These are phyloP conservation scores for Drepana falcataria DNA, from an alignment of 2,888 invertebrate species.

Conservation along the genomic window DNA sequence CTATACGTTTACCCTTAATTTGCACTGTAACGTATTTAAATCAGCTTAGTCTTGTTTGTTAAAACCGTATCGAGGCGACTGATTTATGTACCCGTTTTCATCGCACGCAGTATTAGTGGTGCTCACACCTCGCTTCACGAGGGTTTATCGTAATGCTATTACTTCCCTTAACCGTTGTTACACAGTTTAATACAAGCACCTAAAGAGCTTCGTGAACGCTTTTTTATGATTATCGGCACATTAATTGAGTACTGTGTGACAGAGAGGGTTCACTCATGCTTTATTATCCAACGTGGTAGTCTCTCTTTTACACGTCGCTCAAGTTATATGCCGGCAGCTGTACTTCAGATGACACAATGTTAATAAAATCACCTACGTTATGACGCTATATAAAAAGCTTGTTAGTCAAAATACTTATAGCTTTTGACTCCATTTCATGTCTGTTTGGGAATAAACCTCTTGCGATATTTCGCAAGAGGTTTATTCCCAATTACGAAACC, in stretches of 20 bases:
- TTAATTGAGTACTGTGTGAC: too few relatives aligned
- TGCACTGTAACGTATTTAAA: constrained; percentile 17
- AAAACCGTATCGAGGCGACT: constrained; percentile 30
- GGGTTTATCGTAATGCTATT: neutral
- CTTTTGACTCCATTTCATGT: too few relatives aligned
- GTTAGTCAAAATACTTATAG: too few relatives aligned
- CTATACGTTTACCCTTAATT: constrained; percentile 10
- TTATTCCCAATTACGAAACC: neutral
- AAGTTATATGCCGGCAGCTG: too few relatives aligned
- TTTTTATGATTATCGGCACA: too few relatives aligned
- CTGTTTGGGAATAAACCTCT: neutral
- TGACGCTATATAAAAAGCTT: too few relatives aligned
- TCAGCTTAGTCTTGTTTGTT: constrained; percentile 19
- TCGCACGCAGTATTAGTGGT: constrained; percentile 26
- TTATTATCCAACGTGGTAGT: too few relatives aligned
- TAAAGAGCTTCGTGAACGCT: too few relatives aligned
- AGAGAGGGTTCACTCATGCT: too few relatives aligned
- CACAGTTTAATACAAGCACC: neutral
- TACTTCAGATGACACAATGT: too few relatives aligned
- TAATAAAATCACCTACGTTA: too few relatives aligned
- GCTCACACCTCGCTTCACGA: constrained; percentile 4
- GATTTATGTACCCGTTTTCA: constrained; percentile 44
- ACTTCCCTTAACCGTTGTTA: neutral
- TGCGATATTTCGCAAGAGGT: neutral
- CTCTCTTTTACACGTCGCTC: too few relatives aligned